Evolutionary conservation across 2,888 invertebrate genomes (phyloP), one percentile per base, ranked within the genome.

Genomic region (Pseudococcus viburni): DNA sequence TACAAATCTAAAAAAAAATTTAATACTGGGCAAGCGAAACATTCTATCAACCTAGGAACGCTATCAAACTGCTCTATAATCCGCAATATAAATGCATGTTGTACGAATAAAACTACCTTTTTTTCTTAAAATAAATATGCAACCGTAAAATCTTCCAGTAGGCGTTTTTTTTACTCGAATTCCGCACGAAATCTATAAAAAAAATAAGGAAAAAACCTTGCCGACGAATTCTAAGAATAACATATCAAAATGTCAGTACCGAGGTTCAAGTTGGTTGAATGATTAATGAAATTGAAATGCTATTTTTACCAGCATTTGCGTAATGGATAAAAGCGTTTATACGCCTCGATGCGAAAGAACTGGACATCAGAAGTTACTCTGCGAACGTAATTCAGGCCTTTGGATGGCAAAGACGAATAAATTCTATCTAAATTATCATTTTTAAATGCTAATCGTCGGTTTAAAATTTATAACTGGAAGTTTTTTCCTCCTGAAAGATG

Each of bases 241-340:
- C 64, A 19, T 64, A 64, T 64, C 64, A 64, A 64, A 64, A 64
- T 22, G 64, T 22, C 64, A 64, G 22, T 64, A 22, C 64, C 8
- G 22, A 9, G 22, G 64, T 64, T 64, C 64, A 22, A 64, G 22
- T 64, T 64, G 15, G 64, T 22, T 64, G 22, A 22, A 64, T 64
- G 22, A 64, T 64, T 64, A 64, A 64, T 22, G 64, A 64, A 64
- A 64, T 22, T n/a, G n/a, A 59, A 59, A 59, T 59, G 59, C 15
- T 59, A 59, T 59, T 59, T 59, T 59, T 59, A 59, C n/a, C 59
- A 59, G 59, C 59, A 59, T 59, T 59, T 59, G n/a, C n/a, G 59
- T 59, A 59, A 59, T 59, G 59, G 59, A 59, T 59, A 59, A 59
- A 59, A 59, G 15, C 17, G 15, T 59, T 7, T n/a, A 59, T 59